Base-by-base conservation (phyloP, 2,797 vertebrate genomes). In the Ctenochaetus hawaiiensis region DNA sequence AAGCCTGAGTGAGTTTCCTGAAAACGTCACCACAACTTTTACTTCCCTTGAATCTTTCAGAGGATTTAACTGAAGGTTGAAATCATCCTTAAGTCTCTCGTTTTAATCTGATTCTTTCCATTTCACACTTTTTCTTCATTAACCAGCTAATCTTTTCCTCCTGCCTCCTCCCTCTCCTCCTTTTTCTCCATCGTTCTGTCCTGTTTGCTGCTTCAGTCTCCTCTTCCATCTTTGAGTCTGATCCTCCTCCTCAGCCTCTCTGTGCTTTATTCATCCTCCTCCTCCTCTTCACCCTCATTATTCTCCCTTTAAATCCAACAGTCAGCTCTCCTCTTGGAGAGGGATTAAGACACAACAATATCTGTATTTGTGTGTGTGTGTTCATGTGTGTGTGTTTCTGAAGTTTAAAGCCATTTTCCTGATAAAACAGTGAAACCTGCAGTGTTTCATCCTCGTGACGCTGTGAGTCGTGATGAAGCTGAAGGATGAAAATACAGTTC, bases 351-450 rank as follows among this genome's bases (percentile, higher is more conserved):
- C 44, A 41, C 22, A 37, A 52, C 39, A 12, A 13, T 72, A 39
- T 68, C 5, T 6, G n/a, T 39, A 9, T 34, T 45, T 52, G 68
- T 54, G 20, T 26, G 26, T 26, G 26, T 26, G 26, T 26, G 26
- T 26, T 2, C 4, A 4, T 26, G 41, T 58, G 44, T n/a, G 16
- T 23, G 13, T 39, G 39, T 20, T 66, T 64, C 52, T 71, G 72
- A 1, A 78, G 68, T 59, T 60, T 76, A 57, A 78, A 85, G 37
- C 65, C 53, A 14, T 65, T 62, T 59, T 23, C 22, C 43, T 54
- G 80, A 87, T 82, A 77, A 81, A 61, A 80, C 61, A 77, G 12
- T 84, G 54, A 80, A 71, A 67, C 34, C 34, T 13, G 54, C 17
- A 71, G 34, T n/a, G 56, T 66, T 80, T 84, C 48, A 54, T 77